phyloP scores from a whole-genome alignment of 1,140 invertebrate species.

The Aphelinus atriplicis region DNA sequence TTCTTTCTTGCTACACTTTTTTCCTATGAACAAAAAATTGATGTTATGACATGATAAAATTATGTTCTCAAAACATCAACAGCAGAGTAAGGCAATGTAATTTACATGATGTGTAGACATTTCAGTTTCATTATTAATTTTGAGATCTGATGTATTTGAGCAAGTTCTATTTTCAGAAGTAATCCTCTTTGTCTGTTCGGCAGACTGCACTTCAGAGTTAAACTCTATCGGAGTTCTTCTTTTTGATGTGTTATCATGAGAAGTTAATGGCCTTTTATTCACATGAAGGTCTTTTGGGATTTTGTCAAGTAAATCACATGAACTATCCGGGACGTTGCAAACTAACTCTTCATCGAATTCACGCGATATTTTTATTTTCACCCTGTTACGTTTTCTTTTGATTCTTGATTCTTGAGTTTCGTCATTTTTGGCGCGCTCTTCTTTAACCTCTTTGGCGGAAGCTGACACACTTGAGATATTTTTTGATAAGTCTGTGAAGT shows the following conservation, averaged over 20 bases:
- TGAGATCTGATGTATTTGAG: too few species aligned
- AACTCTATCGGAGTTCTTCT: neutral
- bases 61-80: neutral
- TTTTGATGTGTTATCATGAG: slow-evolving; percentile 42
- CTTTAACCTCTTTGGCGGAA: slow-evolving; percentile 41
- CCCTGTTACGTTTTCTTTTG: slow-evolving; percentile 50
- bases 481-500: slow-evolving; percentile 51
- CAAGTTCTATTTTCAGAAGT: neutral
- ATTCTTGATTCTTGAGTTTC: slow-evolving; percentile 19
- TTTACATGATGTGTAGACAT: neutral
- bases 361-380: slow-evolving; percentile 55
- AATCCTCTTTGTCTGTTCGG: neutral
- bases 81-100: neutral
- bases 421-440: slow-evolving; percentile 35
- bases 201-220: neutral
- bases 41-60: neutral
- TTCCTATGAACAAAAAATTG: neutral
- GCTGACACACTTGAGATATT: slow-evolving; percentile 23
- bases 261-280: neutral
- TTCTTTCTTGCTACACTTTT: slow-evolving; percentile 22
- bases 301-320: slow-evolving; percentile 53
- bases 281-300: slow-evolving; percentile 47
- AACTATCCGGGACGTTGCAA: slow-evolving; percentile 52
- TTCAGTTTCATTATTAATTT: slow-evolving; percentile 1
- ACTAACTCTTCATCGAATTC: slow-evolving; percentile 28